Evolutionary conservation across 2,888 invertebrate species (phyloP), one percentile per base, ranked within the genome.

Genomic region (Agrochola litura): DNA sequence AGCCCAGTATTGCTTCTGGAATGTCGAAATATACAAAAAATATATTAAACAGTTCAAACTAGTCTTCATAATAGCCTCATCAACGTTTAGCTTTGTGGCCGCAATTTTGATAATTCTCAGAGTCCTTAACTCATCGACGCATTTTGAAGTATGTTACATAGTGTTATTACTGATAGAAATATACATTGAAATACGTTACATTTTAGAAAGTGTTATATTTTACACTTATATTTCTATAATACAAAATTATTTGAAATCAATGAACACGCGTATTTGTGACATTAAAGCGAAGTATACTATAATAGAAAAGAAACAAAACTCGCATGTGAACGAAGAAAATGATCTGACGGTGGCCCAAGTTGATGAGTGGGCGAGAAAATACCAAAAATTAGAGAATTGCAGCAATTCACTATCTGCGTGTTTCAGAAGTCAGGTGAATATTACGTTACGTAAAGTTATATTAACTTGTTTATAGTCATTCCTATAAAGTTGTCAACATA

Each of bases 351-450:
- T 54, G 10, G 25, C 22, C 0, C 60, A 65, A 37, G 22, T 83
- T 12, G 37, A 83, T n/a, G 71, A 74, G 14, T 74, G 68, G 71
- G 43, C 61, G 9, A 19, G 1, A 25, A 56, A 73, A 0, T 86
- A 86, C 52, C 58, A 68, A 64, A 65, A 2, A 41, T 61, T 86
- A 14, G 30, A 73, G 12, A 76, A 52, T 12, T 77, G 81, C 43
- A 71, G 71, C 63, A 77, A 77, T 12, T 49, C 56, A 12, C 30
- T 86, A 9, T 76, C 82, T 0, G 41, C 25, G 1, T 71, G 79
- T 22, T 78, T 56, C 22, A 65, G 49, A 43, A 46, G 30, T 58
- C 83, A 82, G 83, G 82, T 82, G 6, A 68, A 8, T 71, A 68
- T 66, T 12, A 41, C 6, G 6, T 25, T 69, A 25, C 25, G 6